Evolutionary conservation across 1,140 invertebrate species (phyloP).

Genomic region (Planococcus citri): DNA sequence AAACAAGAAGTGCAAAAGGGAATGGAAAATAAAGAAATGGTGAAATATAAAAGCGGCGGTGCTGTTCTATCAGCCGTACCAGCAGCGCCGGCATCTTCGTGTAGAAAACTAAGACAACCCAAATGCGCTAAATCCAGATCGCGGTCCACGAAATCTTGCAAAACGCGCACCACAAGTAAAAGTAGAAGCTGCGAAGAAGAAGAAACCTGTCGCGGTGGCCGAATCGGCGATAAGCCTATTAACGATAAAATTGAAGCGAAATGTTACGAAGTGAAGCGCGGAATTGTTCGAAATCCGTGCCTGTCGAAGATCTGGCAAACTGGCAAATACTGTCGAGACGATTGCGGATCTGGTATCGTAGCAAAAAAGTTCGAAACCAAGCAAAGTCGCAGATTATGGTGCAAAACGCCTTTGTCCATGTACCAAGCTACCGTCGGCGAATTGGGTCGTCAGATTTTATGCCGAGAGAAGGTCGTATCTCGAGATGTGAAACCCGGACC

Average conservation of each 20-base stretch:
- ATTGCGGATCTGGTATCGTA: slow-evolving; percentile 7
- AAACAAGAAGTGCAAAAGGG: background rate
- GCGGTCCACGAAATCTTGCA: background rate
- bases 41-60: background rate
- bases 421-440: slow-evolving; percentile 10
- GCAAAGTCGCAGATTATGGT: background rate
- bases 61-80: background rate
- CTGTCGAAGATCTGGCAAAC: background rate
- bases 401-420: slow-evolving; percentile 6
- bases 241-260: background rate
- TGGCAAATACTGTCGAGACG: background rate
- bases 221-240: background rate
- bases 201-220: background rate
- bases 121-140: background rate
- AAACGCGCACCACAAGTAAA: background rate
- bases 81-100: background rate
- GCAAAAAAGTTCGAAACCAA: background rate
- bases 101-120: background rate
- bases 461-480: background rate
- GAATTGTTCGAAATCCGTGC: background rate
- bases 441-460: slow-evolving; percentile 2
- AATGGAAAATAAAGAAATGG: background rate
- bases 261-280: slow-evolving; percentile 2
- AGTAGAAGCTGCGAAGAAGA: background rate
- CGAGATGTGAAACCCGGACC: background rate